Conservation (phyloP, 2,113 vertebrate genomes). For the Lepisosteus oculatus region DNA sequence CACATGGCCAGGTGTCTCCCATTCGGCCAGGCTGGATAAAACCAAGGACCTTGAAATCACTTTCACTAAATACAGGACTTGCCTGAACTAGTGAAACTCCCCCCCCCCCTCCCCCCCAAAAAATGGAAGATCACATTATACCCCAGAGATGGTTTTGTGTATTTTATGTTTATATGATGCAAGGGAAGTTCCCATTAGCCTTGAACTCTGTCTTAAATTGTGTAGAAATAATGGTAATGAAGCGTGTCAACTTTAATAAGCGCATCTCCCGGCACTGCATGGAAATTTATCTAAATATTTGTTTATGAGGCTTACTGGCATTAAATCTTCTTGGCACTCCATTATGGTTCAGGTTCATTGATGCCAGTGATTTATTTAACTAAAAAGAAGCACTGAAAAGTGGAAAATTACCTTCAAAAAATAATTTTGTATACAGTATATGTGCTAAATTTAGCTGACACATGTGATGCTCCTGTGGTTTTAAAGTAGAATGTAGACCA, state of each 20-base stretch:
- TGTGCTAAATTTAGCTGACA: neutral
- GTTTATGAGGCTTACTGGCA: slow-evolving; percentile 14
- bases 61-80: too few relatives aligned
- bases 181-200: slow-evolving; percentile 11
- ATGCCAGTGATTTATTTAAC: slow-evolving; percentile 14
- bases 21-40: too few relatives aligned
- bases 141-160: slow-evolving; percentile 7
- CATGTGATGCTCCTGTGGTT: neutral
- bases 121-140: neutral
- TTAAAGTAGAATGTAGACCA: neutral
- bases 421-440: slow-evolving; percentile 3
- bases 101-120: too few relatives aligned
- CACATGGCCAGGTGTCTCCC: too few relatives aligned
- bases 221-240: slow-evolving; percentile 17
- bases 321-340: slow-evolving; percentile 17
- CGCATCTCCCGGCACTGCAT: slow-evolving; percentile 4
- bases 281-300: slow-evolving; percentile 16
- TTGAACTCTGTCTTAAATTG: slow-evolving; percentile 14
- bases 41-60: too few relatives aligned
- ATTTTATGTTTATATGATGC: slow-evolving; percentile 9
- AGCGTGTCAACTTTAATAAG: slow-evolving; percentile 15
- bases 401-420: slow-evolving; percentile 1
- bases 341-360: slow-evolving; percentile 17
- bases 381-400: neutral
- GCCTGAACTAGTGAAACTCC: too few relatives aligned